Base-by-base conservation (phyloP, 2,888 invertebrate genomes). In the Mythimna loreyi region DNA sequence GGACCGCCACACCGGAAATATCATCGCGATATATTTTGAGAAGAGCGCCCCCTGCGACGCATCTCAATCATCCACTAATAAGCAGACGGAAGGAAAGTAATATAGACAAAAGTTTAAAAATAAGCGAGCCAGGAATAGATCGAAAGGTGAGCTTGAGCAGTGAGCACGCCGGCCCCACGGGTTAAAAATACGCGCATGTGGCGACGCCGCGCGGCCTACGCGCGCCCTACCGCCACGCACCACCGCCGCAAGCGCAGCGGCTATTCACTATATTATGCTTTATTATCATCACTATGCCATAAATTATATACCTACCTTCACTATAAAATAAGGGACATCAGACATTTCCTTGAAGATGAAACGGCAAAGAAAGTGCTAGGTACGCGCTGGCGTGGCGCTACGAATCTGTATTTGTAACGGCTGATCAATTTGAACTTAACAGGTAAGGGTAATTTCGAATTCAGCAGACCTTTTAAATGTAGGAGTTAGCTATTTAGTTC, bases 41-140 rank as follows among this genome's bases (percentile, higher is more conserved):
- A 78, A 82, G 85, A 90, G 92, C 93, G 93, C 95, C 95, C 95
- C 96, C 95, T 94, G 95, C 95, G 95, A 93, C 92, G 95, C 94
- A 88, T 92, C 92, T 95, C 93, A 93, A 94, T 95, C 94, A 94
- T 94, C 92, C 93, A 92, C 94, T 95, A 95, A 95, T 95, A 94
- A 95, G 94, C 91, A 93, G 92, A 91, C 93, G 94, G 94, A 94
- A 94, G 94, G 93, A 94, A 94, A 94, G 94, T 93, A 91, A 95
- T 95, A 94, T 93, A 95, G 95, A 95, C 95, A 95, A 94, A 95
- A 93, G 94, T 95, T 93, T 95, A 95, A 93, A 94, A 94, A 93
- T 94, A 95, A 92, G 84, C 75, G 83, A 70, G 89, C 88, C 92
- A 91, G 90, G 90, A 96, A 95, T 95, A 95, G 94, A 94, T 89